phyloP scores from a whole-genome alignment of 2,113 vertebrate species.

The Colius striatus region DNA sequence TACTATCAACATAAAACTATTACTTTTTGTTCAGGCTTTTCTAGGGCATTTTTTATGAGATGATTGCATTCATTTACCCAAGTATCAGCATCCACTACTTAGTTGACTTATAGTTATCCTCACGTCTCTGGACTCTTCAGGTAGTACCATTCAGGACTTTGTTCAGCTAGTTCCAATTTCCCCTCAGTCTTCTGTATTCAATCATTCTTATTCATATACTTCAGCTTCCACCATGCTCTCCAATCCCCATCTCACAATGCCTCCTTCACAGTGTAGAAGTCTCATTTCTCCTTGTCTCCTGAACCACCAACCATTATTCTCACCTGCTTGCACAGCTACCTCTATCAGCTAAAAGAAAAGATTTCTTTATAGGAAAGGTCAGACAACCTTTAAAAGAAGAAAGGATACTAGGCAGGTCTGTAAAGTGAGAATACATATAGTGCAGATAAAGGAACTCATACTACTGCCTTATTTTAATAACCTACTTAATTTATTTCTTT shows the following conservation, averaged over 20 bases:
- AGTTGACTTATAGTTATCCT: neutral
- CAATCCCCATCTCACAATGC: neutral
- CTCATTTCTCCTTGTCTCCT: neutral
- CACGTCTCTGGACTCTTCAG: neutral
- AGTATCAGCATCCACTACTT: neutral
- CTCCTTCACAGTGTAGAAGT: neutral
- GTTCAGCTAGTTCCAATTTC: neutral
- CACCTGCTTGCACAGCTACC: neutral
- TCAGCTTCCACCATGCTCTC: neutral
- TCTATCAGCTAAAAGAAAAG: constrained; percentile 8
- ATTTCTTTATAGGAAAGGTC: neutral
- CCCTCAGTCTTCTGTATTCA: neutral
- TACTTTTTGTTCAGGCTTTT: neutral
- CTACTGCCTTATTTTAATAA: neutral
- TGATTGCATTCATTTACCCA: neutral
- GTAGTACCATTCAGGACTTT: neutral
- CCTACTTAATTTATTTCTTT: neutral
- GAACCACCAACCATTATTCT: neutral
- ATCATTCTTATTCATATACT: neutral
- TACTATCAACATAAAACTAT: neutral
- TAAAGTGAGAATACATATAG: neutral
- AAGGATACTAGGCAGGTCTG: neutral
- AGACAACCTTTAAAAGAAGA: neutral
- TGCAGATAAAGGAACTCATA: neutral
- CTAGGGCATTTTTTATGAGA: neutral